Evolutionary conservation across 2,797 vertebrate genomes (phyloP).

Genomic region (Gymnothorax reevesii): DNA sequence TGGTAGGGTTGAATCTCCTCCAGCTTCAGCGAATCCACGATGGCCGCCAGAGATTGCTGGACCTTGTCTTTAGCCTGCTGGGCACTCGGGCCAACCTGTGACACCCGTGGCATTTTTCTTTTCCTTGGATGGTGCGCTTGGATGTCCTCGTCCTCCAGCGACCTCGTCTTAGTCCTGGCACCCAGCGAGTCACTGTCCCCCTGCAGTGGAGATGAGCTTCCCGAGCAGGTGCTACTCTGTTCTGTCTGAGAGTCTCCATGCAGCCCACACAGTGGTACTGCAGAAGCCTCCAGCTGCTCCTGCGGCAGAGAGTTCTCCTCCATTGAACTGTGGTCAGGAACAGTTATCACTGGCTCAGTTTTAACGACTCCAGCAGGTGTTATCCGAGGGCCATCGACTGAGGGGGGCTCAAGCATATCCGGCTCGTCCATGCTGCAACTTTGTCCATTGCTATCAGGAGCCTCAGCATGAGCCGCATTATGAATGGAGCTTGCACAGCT

Average conservation of each 20-base stretch:
- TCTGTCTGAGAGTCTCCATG: slow-evolving; percentile 73
- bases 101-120: slow-evolving; percentile 87
- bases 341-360: slow-evolving; percentile 54
- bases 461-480: slow-evolving; percentile 44
- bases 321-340: slow-evolving; percentile 57
- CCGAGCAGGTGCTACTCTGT: slow-evolving; percentile 73
- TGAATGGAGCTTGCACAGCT: slow-evolving; percentile 50
- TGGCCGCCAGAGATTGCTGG: slow-evolving; percentile 91
- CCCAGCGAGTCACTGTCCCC: slow-evolving; percentile 81
- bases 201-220: slow-evolving; percentile 70
- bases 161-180: slow-evolving; percentile 77
- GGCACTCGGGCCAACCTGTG: slow-evolving; percentile 72
- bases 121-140: slow-evolving; percentile 92
- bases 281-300: slow-evolving; percentile 53
- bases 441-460: slow-evolving; percentile 47
- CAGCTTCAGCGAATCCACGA: slow-evolving; percentile 94
- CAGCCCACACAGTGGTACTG: slow-evolving; percentile 51
- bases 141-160: slow-evolving; percentile 86
- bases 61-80: slow-evolving; percentile 87
- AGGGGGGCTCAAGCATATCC: slow-evolving; percentile 35
- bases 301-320: slow-evolving; percentile 75
- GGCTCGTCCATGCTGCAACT: slow-evolving; percentile 21
- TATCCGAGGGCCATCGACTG: slow-evolving; percentile 34
- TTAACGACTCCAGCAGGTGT: slow-evolving; percentile 50
- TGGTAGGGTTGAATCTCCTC: slow-evolving; percentile 98